Conservation (phyloP, 2,888 invertebrate genomes). For the Podotricha telesiphe region DNA sequence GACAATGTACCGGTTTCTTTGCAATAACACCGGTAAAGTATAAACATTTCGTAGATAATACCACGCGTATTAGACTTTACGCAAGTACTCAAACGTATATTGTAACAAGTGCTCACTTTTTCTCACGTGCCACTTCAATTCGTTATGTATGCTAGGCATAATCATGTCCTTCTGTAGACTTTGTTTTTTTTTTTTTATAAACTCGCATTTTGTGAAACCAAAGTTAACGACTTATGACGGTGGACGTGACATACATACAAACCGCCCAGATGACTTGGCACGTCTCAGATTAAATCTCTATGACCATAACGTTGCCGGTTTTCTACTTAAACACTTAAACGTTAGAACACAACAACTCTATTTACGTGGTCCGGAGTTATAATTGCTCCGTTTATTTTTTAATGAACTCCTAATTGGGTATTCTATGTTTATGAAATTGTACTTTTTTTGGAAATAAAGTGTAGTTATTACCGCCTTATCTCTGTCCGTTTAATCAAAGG, state of each 20-base stretch:
- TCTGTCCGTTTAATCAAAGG: too few species aligned
- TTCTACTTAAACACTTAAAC: constrained; percentile 57
- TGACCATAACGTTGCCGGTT: constrained; percentile 67
- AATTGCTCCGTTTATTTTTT: constrained; percentile 59
- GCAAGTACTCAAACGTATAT: constrained; percentile 44
- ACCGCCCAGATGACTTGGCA: constrained; percentile 61
- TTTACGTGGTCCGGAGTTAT: constrained; percentile 73
- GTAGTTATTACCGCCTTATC: too few species aligned
- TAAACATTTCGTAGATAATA: constrained; percentile 34
- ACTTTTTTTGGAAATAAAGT: too few species aligned
- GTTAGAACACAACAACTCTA: constrained; percentile 74
- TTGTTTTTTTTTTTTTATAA: constrained; percentile 58
- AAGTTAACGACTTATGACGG: constrained; percentile 74
- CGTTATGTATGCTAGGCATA: constrained; percentile 56
- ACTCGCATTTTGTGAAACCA: constrained; percentile 59
- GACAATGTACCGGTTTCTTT: not conserved
- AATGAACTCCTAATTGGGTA: constrained; percentile 55
- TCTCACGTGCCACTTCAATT: constrained; percentile 69
- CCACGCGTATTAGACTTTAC: constrained; percentile 33
- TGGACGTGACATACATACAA: constrained; percentile 77
- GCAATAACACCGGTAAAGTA: constrained; percentile 1
- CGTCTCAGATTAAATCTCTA: constrained; percentile 70
- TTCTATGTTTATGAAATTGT: constrained; percentile 32
- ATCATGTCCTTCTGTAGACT: constrained; percentile 64
- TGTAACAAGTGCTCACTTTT: constrained; percentile 50